Evolutionary conservation across 2,888 invertebrate genomes (phyloP).

Genomic region (Polydrusus tereticollis): DNA sequence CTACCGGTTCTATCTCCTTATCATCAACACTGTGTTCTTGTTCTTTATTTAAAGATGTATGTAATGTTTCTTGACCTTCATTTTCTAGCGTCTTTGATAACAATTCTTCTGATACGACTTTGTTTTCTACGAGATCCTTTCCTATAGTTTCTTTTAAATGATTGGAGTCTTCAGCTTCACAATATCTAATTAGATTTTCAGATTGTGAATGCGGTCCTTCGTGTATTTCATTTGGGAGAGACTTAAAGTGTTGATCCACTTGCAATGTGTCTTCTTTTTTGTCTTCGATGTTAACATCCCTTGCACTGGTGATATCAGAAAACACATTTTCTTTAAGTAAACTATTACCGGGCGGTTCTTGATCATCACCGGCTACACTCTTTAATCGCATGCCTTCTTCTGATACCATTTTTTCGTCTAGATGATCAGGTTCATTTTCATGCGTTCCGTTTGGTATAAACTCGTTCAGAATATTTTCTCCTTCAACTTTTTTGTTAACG

Average conservation of each 20-base stretch:
- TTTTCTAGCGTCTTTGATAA: not conserved
- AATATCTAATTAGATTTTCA: not conserved
- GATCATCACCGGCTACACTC: too few species aligned
- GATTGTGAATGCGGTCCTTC: not conserved
- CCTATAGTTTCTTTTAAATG: not conserved
- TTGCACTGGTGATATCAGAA: not conserved
- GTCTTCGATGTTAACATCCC: not conserved
- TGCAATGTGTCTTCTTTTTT: not conserved
- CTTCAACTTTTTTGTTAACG: not conserved
- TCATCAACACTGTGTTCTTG: not conserved
- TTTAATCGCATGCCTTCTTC: too few species aligned
- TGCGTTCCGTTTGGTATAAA: too few species aligned
- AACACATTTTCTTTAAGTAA: not conserved
- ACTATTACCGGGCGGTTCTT: too few species aligned
- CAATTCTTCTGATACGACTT: not conserved
- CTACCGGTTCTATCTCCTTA: not conserved
- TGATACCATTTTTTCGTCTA: not conserved
- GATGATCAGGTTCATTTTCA: too few species aligned
- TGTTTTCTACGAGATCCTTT: not conserved
- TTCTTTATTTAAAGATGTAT: not conserved
- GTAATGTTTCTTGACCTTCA: not conserved
- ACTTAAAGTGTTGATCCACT: not conserved
- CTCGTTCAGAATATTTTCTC: too few species aligned
- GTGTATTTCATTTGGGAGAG: not conserved
- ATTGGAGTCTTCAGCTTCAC: not conserved